These are phyloP conservation scores for Paradisaea rubra DNA, from an alignment of 2,113 vertebrate genomes.

Conservation along the genomic window DNA sequence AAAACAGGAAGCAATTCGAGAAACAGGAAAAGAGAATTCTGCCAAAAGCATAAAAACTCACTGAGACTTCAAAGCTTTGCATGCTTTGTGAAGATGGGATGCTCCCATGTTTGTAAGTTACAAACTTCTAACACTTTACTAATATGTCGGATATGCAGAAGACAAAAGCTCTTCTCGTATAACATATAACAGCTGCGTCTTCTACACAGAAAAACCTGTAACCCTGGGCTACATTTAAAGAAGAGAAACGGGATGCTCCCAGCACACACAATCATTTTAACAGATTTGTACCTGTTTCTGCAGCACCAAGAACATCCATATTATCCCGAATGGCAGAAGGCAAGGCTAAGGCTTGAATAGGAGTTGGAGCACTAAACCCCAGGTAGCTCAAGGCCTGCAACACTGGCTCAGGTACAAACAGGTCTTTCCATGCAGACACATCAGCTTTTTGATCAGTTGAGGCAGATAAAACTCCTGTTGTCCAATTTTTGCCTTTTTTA, in stretches of 20 bases:
- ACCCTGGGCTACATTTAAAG: background rate
- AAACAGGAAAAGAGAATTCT: background rate
- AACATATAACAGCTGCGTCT: background rate
- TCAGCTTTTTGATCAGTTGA: slow-evolving; percentile 68
- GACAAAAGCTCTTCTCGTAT: background rate
- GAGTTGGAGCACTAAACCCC: slow-evolving; percentile 89
- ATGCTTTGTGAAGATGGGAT: background rate
- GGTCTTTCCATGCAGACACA: slow-evolving; percentile 85
- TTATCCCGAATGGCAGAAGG: slow-evolving; percentile 90
- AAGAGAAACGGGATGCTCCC: background rate
- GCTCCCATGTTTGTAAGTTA: rapidly evolving
- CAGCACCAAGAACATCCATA: slow-evolving; percentile 91
- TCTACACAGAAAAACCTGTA: background rate
- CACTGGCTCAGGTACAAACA: slow-evolving; percentile 87
- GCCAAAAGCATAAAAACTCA: background rate
- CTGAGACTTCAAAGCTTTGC: background rate
- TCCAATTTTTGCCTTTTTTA: slow-evolving; percentile 83
- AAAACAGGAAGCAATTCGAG: background rate
- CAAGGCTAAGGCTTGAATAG: slow-evolving; percentile 88
- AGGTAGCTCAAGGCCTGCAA: slow-evolving; percentile 82
- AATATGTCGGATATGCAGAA: background rate
- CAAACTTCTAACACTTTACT: background rate
- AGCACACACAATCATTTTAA: background rate
- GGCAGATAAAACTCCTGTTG: slow-evolving; percentile 61
- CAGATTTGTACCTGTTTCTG: slow-evolving; percentile 86